phyloP scores from a whole-genome alignment of 2,113 vertebrate genomes.

The Gnathonemus echidnorhynchus region DNA sequence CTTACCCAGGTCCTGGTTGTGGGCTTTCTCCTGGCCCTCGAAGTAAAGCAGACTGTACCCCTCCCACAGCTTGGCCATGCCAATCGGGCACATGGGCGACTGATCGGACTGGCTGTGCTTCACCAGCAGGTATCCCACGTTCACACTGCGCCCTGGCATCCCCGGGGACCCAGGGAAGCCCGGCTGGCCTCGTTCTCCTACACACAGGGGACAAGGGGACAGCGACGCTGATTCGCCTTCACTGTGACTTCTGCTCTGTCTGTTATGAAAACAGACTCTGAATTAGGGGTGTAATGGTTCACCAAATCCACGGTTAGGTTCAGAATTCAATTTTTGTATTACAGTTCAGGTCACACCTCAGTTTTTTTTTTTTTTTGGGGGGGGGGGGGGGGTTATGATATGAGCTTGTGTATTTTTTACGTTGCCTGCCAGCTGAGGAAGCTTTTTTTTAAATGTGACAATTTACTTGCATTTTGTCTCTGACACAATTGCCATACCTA shows the following conservation, averaged over 20 bases:
- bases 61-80: conserved; percentile 89
- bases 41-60: conserved; percentile 95
- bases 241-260: not conserved
- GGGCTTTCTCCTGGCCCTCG: conserved; percentile 93
- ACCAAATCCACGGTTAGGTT: not conserved
- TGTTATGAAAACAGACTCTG: not conserved
- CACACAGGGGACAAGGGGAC: not conserved
- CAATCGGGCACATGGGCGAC: conserved; percentile 86
- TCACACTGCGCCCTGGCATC: conserved; percentile 87
- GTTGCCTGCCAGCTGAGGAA: not conserved
- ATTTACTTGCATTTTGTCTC: not conserved
- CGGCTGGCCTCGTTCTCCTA: conserved; percentile 68
- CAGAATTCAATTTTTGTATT: not conserved
- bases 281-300: not conserved
- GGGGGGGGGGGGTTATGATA: not conserved
- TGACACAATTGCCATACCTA: not conserved
- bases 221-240: not conserved
- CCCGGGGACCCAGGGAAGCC: conserved; percentile 72
- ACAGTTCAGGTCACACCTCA: not conserved
- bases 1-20: conserved; percentile 95
- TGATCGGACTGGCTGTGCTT: conserved; percentile 92
- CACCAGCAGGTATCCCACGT: conserved; percentile 91
- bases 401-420: not conserved
- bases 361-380: no score
- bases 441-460: not conserved